Evolutionary conservation across 2,113 vertebrate species (phyloP).

Genomic region (Pleuronectes platessa): DNA sequence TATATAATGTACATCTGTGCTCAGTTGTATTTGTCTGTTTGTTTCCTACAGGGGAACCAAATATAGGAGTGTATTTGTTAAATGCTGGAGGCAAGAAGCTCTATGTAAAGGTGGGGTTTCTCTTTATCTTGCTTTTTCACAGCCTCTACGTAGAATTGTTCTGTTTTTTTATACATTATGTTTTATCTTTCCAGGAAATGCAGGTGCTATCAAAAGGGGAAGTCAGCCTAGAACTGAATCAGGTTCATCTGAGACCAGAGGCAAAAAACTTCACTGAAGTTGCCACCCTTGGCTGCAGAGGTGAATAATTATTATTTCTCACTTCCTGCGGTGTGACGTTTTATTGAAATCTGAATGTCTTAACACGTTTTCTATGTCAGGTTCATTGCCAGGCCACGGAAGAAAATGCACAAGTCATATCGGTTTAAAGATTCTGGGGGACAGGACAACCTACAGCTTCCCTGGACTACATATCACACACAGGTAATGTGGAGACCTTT

Average conservation of each 20-base stretch:
- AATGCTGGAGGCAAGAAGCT: slow-evolving; percentile 92
- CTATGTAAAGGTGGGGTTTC: slow-evolving; percentile 88
- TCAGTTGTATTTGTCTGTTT: slow-evolving; percentile 15
- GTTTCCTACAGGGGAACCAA: slow-evolving; percentile 83
- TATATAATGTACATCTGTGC: neutral
- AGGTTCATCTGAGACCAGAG: slow-evolving; percentile 85
- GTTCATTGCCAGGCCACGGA: slow-evolving; percentile 79
- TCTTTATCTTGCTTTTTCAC: neutral
- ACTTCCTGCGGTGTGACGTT: neutral
- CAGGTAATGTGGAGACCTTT: slow-evolving; percentile 77
- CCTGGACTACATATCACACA: slow-evolving; percentile 82
- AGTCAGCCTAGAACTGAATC: slow-evolving; percentile 85
- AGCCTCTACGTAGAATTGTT: neutral
- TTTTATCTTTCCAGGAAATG: slow-evolving; percentile 81
- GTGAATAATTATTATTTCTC: slow-evolving; percentile 69
- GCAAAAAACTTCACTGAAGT: slow-evolving; percentile 90
- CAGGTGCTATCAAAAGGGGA: slow-evolving; percentile 84
- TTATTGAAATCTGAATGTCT: neutral
- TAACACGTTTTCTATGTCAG: slow-evolving; percentile 24
- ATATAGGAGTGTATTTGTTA: slow-evolving; percentile 88
- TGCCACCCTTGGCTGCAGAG: slow-evolving; percentile 89
- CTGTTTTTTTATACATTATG: slow-evolving; percentile 4
- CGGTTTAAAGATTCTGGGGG: slow-evolving; percentile 70
- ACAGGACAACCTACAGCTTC: slow-evolving; percentile 81
- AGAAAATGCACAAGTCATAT: slow-evolving; percentile 75